Evolutionary conservation across 2,113 vertebrate genomes (phyloP), one percentile per base, ranked within the genome.

Genomic region (Thymallus thymallus): DNA sequence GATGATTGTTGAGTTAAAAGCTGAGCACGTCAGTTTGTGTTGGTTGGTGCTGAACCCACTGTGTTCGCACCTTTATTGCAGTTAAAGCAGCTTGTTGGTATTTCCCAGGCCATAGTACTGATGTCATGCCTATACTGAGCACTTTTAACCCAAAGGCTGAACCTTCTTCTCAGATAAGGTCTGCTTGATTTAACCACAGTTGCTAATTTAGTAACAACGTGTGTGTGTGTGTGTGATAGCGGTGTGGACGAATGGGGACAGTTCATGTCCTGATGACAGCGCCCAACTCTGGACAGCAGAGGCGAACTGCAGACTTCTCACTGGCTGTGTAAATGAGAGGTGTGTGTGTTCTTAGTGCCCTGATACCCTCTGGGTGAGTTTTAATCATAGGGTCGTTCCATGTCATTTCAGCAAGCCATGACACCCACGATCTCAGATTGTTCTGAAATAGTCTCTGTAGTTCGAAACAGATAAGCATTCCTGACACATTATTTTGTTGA

Each of bases 71-170:
- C 85, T 88, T 80, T 70, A 73, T 76, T 76, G 80, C 75, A 79
- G 80, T 48, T 85, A 72, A 74, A 51, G 5, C 14, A 51, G 48
- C 14, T 51, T 18, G 48, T 51, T 51, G 48, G 48, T 16, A 51
- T 51, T 51, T 51, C 14, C 48, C 16, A 51, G 48, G 82, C 74
- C 74, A 35, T 48, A 58, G 81, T 72, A 78, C 78, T 74, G 32
- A 80, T 79, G 46, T 83, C 7, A 61, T 22, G 84, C 82, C 80
- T 82, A 69, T 77, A 81, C 79, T 86, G 71, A 88, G 88, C 86
- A 89, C 88, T 91, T 90, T 87, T 81, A 71, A 81, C 83, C 76
- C 45, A 82, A 10, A 55, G 73, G 72, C 71, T 68, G 64, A 62
- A 64, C 74, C 77, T 65, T 64, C 78, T 62, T 67, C 56, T 73